Base-by-base conservation (phyloP, 2,888 invertebrate genomes). In the Bhutanitis thaidina region DNA sequence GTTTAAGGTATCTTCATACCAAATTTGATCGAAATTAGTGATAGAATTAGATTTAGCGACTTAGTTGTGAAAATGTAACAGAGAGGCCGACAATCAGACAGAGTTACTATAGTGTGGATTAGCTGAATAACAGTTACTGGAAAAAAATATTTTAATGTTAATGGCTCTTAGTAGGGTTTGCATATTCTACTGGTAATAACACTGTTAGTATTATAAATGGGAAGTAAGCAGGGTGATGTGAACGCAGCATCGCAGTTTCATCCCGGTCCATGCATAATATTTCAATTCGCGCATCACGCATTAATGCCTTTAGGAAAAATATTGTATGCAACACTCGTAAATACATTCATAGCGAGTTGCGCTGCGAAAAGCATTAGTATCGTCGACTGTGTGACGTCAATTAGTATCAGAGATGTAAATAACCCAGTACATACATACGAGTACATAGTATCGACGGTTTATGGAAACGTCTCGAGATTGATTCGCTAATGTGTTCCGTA, bases 261-360 rank as follows among this genome's bases (percentile, higher is more conserved):
- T 64, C 56, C 61, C 52, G 43, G 48, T 52, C 38, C 52, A 47
- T 47, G 57, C 60, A 49, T 67, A 64, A 73, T 82, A 84, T 82
- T 74, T 84, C 80, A 83, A 74, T 83, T 79, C 62, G 69, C 76
- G 69, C 76, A 77, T 79, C 77, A 77, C 68, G 67, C 77, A 76
- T 77, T 79, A 77, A 74, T 76, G 73, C 72, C 74, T 74, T 73
- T 61, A 69, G 67, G 73, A 81, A 82, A 83, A 83, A 80, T 84
- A 81, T 78, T 67, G 71, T 68, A 78, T 75, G 71, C 74, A 72
- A 49, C 64, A 52, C 56, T 67, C 74, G 64, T 82, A 80, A 81
- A 81, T 73, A 77, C 54, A 52, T 62, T 59, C 60, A 59, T 61
- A 64, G 63, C 62, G 65, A 58, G 62, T 63, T 67, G 67, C 60